Evolutionary conservation across 1,140 invertebrate species (phyloP), one percentile per base, ranked within the genome.

Genomic region (Trypoxylus dichotomus): DNA sequence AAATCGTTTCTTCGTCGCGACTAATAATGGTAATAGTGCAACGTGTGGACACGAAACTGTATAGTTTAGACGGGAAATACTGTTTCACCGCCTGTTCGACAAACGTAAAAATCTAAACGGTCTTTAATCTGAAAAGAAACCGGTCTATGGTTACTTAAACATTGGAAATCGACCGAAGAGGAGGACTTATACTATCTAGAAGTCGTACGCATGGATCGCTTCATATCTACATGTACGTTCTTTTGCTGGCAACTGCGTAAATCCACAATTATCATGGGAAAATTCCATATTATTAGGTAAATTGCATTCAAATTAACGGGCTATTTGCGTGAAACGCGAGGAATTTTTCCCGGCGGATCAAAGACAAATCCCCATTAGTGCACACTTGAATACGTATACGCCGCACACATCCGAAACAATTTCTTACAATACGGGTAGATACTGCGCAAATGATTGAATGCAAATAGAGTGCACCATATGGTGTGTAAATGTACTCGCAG

Each of bases 11-110:
- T 19, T 47, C 43, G 43, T 47, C 6, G 11, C n/a, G n/a, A 1
- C 43, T 63, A 63, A 63, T 63, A 63, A 63, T 63, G 25, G 60
- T 27, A 63, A 63, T 63, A 63, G 6, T 25, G 60, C 60, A 63
- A 63, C 19, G 25, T 63, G 43, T 47, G 43, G 43, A 47, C 43
- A 47, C 43, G 43, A 47, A 47, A 47, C 43, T 47, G 13, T 19
- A 3, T 47, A 47, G 43, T 47, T 47, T 47, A 47, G 43, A 47
- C n/a, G 43, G 13, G n/a, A 47, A 47, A 47, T 13, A 19, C 43
- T 47, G 43, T 47, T 47, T 13, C 43, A 19, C 43, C 13, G 43
- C 43, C 43, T 19, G 43, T 47, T 19, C 43, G 43, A 13, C 43
- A 19, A 47, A 47, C 43, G 43, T 19, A 47, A 13, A 19, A 47